These are phyloP conservation scores for Hozukius guyotensis DNA, from an alignment of 2,797 vertebrate genomes.

Conservation along the genomic window DNA sequence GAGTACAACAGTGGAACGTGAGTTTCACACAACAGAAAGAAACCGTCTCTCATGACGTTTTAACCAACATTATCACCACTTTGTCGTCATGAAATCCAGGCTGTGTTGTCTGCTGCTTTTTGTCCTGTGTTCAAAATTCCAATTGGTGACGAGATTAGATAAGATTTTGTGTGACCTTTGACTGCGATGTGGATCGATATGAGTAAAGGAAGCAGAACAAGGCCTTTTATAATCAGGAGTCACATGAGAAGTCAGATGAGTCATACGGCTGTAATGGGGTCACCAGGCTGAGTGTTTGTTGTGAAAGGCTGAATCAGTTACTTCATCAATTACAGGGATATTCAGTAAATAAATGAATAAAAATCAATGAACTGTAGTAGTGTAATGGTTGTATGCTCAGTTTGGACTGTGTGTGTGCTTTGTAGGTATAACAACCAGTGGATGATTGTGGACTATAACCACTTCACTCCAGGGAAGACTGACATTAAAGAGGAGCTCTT, in stretches of 20 bases:
- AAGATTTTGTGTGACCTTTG: not conserved
- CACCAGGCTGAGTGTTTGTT: not conserved
- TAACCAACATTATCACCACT: not conserved
- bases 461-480: conserved; percentile 79
- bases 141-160: conserved; percentile 1
- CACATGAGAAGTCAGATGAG: conserved; percentile 25
- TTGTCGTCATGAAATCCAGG: not conserved
- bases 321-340: not conserved
- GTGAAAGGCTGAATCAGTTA: conserved; percentile 5
- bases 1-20: conserved; percentile 96
- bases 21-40: conserved; percentile 57
- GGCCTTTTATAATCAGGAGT: not conserved
- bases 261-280: not conserved
- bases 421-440: conserved; percentile 97
- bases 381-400: not conserved
- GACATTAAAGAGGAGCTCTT: conserved; percentile 77
- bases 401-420: not conserved
- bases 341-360: not conserved
- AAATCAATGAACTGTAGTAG: not conserved
- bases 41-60: not conserved
- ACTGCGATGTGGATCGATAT: not conserved
- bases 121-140: conserved; percentile 7
- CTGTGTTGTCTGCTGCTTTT: not conserved
- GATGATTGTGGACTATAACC: conserved; percentile 96
- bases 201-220: not conserved